Evolutionary conservation across 1,140 invertebrate genomes (phyloP).

Genomic region (Delia radicum): DNA sequence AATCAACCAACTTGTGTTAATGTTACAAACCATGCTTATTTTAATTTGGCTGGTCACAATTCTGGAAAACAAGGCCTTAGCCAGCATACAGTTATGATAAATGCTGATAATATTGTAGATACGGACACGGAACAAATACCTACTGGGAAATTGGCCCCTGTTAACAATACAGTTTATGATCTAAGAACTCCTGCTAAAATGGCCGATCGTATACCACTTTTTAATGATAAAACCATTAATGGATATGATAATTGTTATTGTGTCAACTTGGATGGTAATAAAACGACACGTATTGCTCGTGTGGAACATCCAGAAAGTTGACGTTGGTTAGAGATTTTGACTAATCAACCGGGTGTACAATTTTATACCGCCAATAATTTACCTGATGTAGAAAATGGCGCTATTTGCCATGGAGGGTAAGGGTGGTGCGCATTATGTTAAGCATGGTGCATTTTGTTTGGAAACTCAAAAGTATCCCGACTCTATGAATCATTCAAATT

Average conservation of each 20-base stretch:
- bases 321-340: slow-evolving; percentile 72
- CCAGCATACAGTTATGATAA: slow-evolving; percentile 73
- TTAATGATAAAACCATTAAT: slow-evolving; percentile 40
- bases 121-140: slow-evolving; percentile 73
- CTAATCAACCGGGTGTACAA: slow-evolving; percentile 87
- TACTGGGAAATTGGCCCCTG: slow-evolving; percentile 69
- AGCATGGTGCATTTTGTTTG: slow-evolving; percentile 82
- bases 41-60: slow-evolving; percentile 84
- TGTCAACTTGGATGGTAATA: slow-evolving; percentile 51
- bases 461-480: slow-evolving; percentile 94
- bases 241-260: slow-evolving; percentile 82
- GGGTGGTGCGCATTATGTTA: slow-evolving; percentile 66
- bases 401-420: slow-evolving; percentile 66
- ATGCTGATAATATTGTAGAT: slow-evolving; percentile 74
- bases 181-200: slow-evolving; percentile 64
- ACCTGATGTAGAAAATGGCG: slow-evolving; percentile 58
- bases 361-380: slow-evolving; percentile 85
- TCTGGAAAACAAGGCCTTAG: slow-evolving; percentile 62
- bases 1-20: slow-evolving; percentile 82
- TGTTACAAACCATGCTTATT: slow-evolving; percentile 91
- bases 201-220: slow-evolving; percentile 56
- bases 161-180: slow-evolving; percentile 70
- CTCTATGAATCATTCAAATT: slow-evolving; percentile 82
- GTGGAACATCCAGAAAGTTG: slow-evolving; percentile 70
- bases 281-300: slow-evolving; percentile 43